phyloP scores from a whole-genome alignment of 2,888 invertebrate species.

The Shargacucullia verbasci region DNA sequence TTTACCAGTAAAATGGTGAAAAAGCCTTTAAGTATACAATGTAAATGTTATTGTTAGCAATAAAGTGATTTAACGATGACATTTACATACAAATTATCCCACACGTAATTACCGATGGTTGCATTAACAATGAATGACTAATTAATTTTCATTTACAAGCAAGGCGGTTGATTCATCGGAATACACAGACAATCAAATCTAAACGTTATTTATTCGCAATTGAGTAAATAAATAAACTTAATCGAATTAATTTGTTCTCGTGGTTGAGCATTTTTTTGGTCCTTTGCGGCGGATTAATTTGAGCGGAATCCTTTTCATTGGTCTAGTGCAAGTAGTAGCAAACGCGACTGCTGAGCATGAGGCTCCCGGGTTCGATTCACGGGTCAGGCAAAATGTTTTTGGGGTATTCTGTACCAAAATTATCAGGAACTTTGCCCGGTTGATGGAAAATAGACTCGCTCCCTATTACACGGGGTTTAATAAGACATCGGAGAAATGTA shows the following conservation, averaged over 20 bases:
- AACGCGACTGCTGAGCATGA: too few species aligned
- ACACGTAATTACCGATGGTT: background rate
- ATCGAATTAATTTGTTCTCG: conserved; percentile 5
- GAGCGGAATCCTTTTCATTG: too few species aligned
- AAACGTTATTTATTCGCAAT: conserved; percentile 7
- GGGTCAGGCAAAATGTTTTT: too few species aligned
- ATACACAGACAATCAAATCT: conserved; percentile 5
- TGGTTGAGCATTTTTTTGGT: background rate
- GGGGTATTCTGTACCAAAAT: too few species aligned
- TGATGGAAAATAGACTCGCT: too few species aligned
- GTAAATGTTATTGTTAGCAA: conserved; percentile 1
- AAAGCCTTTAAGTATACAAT: too few species aligned
- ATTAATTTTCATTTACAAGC: conserved; percentile 11
- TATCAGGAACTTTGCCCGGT: too few species aligned
- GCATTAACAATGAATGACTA: conserved; percentile 13
- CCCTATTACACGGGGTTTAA: too few species aligned
- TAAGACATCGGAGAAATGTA: too few species aligned
- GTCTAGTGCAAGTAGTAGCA: too few species aligned
- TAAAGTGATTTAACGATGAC: background rate
- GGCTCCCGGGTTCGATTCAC: too few species aligned
- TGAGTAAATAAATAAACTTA: background rate
- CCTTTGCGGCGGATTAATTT: background rate
- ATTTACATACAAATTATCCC: conserved; percentile 17
- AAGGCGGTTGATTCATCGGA: conserved; percentile 29
- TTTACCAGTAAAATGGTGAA: too few species aligned